Percentiles rank a stretch among this genome's conserved stretches.
Evolutionary conservation across 2,888 invertebrate species (phyloP).

Genomic region (Apotomis turbidana): DNA sequence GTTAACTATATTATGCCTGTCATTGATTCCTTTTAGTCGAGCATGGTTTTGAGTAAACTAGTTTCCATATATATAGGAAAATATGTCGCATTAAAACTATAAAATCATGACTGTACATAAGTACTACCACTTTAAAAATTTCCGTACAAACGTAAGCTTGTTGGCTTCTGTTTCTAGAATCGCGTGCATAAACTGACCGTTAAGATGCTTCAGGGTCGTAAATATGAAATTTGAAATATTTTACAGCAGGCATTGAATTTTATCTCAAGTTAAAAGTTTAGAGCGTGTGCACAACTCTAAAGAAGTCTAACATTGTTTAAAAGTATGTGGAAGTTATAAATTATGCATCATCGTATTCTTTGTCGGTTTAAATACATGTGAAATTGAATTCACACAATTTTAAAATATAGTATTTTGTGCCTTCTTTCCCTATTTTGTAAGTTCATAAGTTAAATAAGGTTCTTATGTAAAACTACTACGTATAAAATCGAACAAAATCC

Average conservation of each 20-base stretch:
- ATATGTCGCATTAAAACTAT: background rate
- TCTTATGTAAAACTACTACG: background rate
- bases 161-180: background rate
- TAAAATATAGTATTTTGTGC: too few relatives aligned
- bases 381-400: too few relatives aligned
- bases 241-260: constrained; percentile 31
- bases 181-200: constrained; percentile 26
- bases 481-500: constrained; percentile 1
- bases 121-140: background rate
- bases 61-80: too few relatives aligned
- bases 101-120: background rate
- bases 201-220: constrained; percentile 23
- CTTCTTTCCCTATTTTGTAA: background rate
- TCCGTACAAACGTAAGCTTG: background rate
- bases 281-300: constrained; percentile 6
- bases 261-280: constrained; percentile 26
- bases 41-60: too few relatives aligned
- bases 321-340: background rate
- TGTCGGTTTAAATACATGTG: too few relatives aligned
- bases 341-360: too few relatives aligned
- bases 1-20: too few relatives aligned
- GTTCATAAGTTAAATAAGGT: background rate
- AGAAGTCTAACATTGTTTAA: constrained; percentile 9
- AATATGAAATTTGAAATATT: constrained; percentile 31
- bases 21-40: too few relatives aligned